Evolutionary conservation across 1,140 invertebrate species (phyloP), one percentile per base, ranked within the genome.

Genomic region (Halyomorpha halys): DNA sequence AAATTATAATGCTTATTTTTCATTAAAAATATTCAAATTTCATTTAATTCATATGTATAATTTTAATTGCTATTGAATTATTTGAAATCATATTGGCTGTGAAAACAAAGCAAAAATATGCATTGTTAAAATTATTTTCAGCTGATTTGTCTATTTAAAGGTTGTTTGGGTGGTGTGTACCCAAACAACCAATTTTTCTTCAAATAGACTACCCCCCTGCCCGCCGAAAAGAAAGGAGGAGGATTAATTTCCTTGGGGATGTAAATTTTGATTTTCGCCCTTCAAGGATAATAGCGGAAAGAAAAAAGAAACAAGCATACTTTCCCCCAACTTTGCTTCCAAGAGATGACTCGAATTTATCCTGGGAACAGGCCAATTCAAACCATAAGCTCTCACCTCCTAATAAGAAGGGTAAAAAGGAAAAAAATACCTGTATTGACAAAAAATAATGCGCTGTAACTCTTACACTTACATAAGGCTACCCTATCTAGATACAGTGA

Each of bases 221-320:
- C 60, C 44, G n/a, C 21, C 19, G 44, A 23, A 45, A 60, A 16
- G 15, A 60, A 39, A 47, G 39, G 39, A 44, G 59, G 34, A 39
- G 34, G 34, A 39, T 11, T 39, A 11, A 39, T 39, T 39, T 39
- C 34, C 34, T 39, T 39, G 34, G 34, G 34, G 34, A 39, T 39
- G 53, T 27, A 56, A 56, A 23, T 56, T 56, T 56, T 56, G 21
- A 56, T 27, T 56, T 27, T 56, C 53, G 21, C 30, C 30, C 53
- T 18, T 23, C 23, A 56, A 56, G 30, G 30, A 56, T 27, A 16
- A 27, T 56, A 56, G 23, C 53, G 53, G 53, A 30, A 27, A 23
- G 53, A 78, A 79, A 59, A 78, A 78, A 65, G 83, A 83, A 73
- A 82, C 82, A 66, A 82, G 34, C 34, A 39, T 39, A 39, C 18